Evolutionary conservation across 2,888 invertebrate genomes (phyloP), one percentile per base, ranked within the genome.

Genomic region (Troides helena): DNA sequence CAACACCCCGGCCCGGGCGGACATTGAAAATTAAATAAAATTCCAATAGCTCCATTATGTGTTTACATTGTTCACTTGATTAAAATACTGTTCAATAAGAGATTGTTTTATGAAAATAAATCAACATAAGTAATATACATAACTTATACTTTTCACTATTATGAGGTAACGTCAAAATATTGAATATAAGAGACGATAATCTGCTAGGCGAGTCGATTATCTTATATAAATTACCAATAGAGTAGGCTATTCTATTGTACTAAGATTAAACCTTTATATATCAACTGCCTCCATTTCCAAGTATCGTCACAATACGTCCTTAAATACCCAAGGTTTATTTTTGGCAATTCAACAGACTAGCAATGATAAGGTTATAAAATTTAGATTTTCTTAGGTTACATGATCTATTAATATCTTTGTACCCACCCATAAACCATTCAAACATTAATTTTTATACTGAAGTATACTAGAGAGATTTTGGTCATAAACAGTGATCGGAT

Each of bases 11-110:
- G 25, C 7, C 66, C 25, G 59, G n/a, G 1, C 50, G 23, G 23
- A 25, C 65, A 21, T 12, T 21, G 58, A 30, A 66, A 66, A 60
- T 60, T 60, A 66, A 66, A 66, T 61, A 61, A 66, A 66, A 60
- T 66, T 50, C 66, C 50, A 66, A 60, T 43, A 21, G 23, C n/a
- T 21, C 50, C 25, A n/a, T 53, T n/a, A 6, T n/a, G 53, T 30
- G 53, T 23, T 50, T 12, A 66, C 46, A 53, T 14, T 18, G 25
- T 12, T 21, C 17, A 60, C 60, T 60, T 66, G 30, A 50, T 50
- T 60, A 58, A 60, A 66, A 66, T 25, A 53, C 2, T 14, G 23
- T 58, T 58, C 25, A 58, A 30, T 30, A 21, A n/a, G 56, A 56
- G 21, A 56, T 58, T 53, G 14, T 53, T 53, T n/a, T 53, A 53